Evolutionary conservation across 2,797 vertebrate species (phyloP).

Genomic region (Linurgus olivaceus): DNA sequence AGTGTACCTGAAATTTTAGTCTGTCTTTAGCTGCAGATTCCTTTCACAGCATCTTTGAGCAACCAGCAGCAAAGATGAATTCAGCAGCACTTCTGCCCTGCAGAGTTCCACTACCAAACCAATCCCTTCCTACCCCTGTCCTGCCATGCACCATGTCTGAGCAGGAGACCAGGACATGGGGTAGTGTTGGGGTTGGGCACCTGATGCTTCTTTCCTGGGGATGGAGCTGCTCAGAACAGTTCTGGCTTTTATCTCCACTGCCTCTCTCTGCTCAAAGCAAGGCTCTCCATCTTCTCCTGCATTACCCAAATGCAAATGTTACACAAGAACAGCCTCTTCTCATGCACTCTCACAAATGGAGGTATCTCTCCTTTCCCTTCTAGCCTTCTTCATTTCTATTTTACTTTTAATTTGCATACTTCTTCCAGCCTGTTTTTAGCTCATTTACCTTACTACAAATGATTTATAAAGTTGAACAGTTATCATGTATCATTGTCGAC

Average conservation of each 20-base stretch:
- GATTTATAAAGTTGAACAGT: slow-evolving; percentile 51
- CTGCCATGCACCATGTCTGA: rapidly evolving
- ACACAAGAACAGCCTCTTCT: not conserved
- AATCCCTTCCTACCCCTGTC: not conserved
- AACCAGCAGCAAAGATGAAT: not conserved
- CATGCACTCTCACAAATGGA: not conserved
- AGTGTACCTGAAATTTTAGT: not conserved
- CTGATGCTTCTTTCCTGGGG: not conserved
- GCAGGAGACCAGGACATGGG: rapidly evolving
- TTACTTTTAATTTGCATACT: slow-evolving; percentile 28
- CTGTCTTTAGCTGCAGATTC: not conserved
- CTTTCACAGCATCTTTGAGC: not conserved
- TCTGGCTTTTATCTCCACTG: not conserved
- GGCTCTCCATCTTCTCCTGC: not conserved
- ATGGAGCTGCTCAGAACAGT: not conserved
- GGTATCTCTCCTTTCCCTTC: not conserved
- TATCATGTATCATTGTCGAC: not conserved
- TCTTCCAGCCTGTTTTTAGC: slow-evolving; percentile 34
- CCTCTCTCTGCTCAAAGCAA: not conserved
- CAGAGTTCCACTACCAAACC: not conserved
- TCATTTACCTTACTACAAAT: slow-evolving; percentile 22
- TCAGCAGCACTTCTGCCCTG: not conserved
- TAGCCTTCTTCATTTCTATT: slow-evolving; percentile 5
- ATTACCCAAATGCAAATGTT: not conserved
- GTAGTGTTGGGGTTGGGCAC: not conserved